Conservation (phyloP, 1,140 invertebrate species). For the Orius insidiosus region DNA sequence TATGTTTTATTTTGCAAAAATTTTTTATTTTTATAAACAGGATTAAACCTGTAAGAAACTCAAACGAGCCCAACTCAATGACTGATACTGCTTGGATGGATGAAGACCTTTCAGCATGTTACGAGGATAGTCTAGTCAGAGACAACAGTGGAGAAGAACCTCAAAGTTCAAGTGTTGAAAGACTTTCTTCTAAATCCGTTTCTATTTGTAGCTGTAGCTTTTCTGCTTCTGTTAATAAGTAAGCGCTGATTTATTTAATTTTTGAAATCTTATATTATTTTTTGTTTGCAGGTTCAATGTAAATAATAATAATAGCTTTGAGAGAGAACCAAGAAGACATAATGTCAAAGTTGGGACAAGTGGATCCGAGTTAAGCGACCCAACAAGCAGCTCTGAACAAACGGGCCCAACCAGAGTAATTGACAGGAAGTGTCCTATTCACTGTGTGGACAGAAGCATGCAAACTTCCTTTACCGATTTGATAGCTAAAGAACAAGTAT, state of each 20-base stretch:
- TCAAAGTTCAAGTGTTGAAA: conserved; percentile 11
- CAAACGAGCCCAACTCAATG: conserved; percentile 3
- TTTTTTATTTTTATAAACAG: too few relatives aligned
- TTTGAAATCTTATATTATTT: conserved; percentile 3
- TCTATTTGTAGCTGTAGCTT: conserved; percentile 19
- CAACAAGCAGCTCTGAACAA: conserved; percentile 6
- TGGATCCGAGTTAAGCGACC: conserved; percentile 6
- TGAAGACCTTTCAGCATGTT: conserved; percentile 15
- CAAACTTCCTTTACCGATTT: conserved; percentile 38
- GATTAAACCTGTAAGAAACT: conserved; percentile 2
- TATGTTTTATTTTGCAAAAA: too few relatives aligned
- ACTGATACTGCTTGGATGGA: conserved; percentile 4
- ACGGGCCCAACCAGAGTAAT: conserved; percentile 1
- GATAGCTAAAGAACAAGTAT: conserved; percentile 1
- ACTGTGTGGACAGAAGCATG: conserved; percentile 50
- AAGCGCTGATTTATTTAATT: conserved; percentile 1
- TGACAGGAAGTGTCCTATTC: conserved; percentile 28
- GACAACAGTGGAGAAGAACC: conserved; percentile 9
- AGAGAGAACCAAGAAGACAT: conserved; percentile 13
- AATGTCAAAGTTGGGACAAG: conserved; percentile 14
- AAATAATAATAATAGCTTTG: conserved; percentile 30
- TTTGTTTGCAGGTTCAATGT: conserved; percentile 25
- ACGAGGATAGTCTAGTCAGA: conserved; percentile 25
- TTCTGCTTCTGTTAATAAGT: conserved; percentile 13
- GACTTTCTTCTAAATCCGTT: conserved; percentile 14